These are phyloP conservation scores for Centropus bengalensis DNA, from an alignment of 2,113 vertebrate genomes.

Conservation along the genomic window DNA sequence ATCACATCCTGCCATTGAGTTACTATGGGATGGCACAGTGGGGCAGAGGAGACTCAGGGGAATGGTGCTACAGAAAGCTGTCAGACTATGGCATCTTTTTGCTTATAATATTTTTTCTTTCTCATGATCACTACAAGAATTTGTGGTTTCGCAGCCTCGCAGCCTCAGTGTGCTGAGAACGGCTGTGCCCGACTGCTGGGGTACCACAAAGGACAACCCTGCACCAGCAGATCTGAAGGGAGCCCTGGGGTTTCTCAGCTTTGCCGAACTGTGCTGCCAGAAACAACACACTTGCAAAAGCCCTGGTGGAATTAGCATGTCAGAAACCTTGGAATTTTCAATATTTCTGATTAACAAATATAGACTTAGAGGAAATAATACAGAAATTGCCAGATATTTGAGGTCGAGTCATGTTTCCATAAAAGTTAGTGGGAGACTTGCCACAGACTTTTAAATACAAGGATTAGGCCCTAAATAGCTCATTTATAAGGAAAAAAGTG, in stretches of 20 bases:
- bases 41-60: neutral
- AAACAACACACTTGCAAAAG: neutral
- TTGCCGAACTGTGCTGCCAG: constrained; percentile 3
- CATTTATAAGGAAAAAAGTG: constrained; percentile 21
- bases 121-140: neutral
- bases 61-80: neutral
- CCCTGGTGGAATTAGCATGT: neutral
- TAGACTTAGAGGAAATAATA: neutral
- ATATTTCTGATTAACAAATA: neutral
- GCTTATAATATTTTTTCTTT: neutral
- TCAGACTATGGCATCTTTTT: neutral
- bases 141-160: neutral
- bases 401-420: neutral
- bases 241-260: neutral
- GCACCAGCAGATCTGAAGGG: neutral
- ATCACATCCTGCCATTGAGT: neutral
- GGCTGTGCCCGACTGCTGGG: rapidly evolving
- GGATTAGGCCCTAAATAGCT: constrained; percentile 31
- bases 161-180: neutral
- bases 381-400: constrained; percentile 42
- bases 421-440: constrained; percentile 1
- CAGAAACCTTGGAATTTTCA: neutral
- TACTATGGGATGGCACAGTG: neutral
- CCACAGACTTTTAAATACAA: constrained; percentile 15
- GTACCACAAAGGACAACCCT: neutral